Evolutionary conservation across 2,797 vertebrate species (phyloP), one percentile per base, ranked within the genome.

Genomic region (Lindbergichthys nudifrons): DNA sequence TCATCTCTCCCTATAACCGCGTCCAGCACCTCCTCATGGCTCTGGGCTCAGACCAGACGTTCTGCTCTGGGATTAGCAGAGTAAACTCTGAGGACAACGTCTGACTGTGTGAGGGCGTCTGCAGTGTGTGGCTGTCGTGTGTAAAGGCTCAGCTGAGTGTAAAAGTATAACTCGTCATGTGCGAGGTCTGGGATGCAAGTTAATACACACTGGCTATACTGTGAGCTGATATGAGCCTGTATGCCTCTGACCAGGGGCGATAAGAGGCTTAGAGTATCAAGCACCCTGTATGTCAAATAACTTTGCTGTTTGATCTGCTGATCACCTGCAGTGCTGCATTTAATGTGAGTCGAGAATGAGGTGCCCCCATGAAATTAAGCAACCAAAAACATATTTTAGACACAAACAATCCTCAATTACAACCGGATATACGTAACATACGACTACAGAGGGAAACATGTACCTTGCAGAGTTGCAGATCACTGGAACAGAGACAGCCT

Each of bases 231-330:
- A 65, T 59, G 52, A 46, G 79, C 60, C 54, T 60, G 57, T 67
- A 56, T 64, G 72, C 39, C 52, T 73, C 66, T 57, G 71, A 69
- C 70, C 65, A 42, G 65, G 59, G 59, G 42, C n/a, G 18, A 75
- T 82, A 92, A 91, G 82, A 85, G 43, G 86, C 81, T 90, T 92
- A 89, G n/a, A 64, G 79, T 48, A 78, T 80, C 42, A 74, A 72
- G 79, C 46, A 43, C 39, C 2, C 16, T 6, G 3, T 18, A 30
- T 77, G 41, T 79, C 61, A 74, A 74, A 82, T 50, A 43, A 56
- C 65, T 68, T 79, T 70, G 48, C 36, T 42, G 30, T 72, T 81
- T 77, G 65, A 75, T 73, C 54, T 43, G 54, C 65, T 47, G 68
- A 81, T 83, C 61, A 42, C 30, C 42, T 75, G 41, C 21, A 51